Conservation (phyloP, 2,113 vertebrate species). For the Illadopsis cleaveri region DNA sequence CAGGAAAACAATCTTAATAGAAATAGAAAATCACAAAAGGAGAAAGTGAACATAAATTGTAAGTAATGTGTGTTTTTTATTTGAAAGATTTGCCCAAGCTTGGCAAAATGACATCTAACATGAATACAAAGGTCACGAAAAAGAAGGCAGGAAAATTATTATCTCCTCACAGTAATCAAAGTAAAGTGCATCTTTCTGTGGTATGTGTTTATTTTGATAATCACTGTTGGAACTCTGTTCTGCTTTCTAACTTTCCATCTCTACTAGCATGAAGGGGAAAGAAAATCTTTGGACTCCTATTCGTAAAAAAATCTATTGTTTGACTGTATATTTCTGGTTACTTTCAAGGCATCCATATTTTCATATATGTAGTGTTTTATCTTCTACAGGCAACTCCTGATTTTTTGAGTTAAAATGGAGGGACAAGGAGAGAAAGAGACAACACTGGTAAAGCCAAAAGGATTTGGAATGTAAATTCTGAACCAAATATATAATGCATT, state of each 20-base stretch:
- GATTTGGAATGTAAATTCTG: background rate
- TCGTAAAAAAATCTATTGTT: background rate
- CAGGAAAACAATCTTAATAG: background rate
- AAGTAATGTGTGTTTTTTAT: background rate
- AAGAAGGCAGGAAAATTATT: background rate
- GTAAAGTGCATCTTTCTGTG: background rate
- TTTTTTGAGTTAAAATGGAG: background rate
- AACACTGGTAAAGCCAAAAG: background rate
- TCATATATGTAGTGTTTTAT: background rate
- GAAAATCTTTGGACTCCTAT: background rate
- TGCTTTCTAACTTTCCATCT: background rate
- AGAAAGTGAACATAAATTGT: background rate
- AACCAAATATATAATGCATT: background rate
- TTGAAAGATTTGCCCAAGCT: background rate
- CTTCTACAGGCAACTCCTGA: background rate
- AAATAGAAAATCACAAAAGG: background rate
- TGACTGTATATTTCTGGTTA: background rate
- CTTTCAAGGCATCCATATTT: background rate
- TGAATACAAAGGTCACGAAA: background rate
- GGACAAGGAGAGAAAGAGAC: background rate
- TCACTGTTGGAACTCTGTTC: background rate
- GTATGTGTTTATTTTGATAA: background rate
- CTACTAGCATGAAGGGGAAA: background rate
- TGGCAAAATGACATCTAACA: background rate
- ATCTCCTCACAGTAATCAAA: background rate